Evolutionary conservation across 2,113 vertebrate genomes (phyloP), one percentile per base, ranked within the genome.

Genomic region (Nesoenas mayeri): DNA sequence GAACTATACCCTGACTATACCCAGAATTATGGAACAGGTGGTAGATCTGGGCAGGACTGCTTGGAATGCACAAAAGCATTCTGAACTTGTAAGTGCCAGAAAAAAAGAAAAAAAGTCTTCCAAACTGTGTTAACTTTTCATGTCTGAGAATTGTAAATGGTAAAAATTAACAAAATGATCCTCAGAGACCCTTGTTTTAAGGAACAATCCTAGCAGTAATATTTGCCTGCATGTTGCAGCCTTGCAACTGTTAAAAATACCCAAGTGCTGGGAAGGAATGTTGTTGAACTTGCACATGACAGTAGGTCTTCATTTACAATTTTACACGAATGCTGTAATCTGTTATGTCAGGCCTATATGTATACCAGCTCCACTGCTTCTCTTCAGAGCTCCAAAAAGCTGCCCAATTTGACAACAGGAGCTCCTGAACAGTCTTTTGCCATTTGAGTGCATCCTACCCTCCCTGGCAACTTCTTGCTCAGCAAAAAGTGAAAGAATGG

Each of bases 1-100:
- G 97, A 98, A 98, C 97, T 97, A 97, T 98, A 98, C 97, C 98
- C 98, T 98, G 97, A 97, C 97, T 98, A 97, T 97, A 97, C 98
- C 98, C 97, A 98, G 97, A 98, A 98, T 98, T 97, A 98, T 84
- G 93, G 98, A 98, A 98, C 98, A 98, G 98, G 98, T 98, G 98
- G 98, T 88, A 97, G 97, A 96, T 98, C 97, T 98, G 98, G 98
- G 98, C 97, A 98, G 97, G 97, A 95, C 98, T 98, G 97, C 96
- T 98, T 98, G 98, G 97, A 98, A 98, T 97, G 97, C 98, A 98
- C 96, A 97, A 97, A 98, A 97, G 95, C 98, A 24, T 98, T 96
- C 97, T 97, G 97, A 98, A 98, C 96, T 98, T 97, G 94, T 80
- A 89, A 98, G 95, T 97, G 98, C 98, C 98, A 98, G 96, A 88